Conservation (phyloP, 1,140 invertebrate genomes). For the Brachionus koreanus region DNA sequence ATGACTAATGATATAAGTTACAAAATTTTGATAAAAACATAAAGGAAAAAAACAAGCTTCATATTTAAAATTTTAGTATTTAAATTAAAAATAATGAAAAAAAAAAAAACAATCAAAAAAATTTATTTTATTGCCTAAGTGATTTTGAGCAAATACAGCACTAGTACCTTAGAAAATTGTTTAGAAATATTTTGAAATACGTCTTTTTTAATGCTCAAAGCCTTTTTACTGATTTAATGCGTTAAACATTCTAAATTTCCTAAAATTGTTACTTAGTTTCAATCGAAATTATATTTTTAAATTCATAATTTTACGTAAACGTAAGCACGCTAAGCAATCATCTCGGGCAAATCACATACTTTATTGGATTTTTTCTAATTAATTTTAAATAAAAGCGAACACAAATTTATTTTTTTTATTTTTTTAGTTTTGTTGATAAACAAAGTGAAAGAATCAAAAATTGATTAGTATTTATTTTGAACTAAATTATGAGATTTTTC, state of each 20-base stretch:
- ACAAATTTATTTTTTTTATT: background rate
- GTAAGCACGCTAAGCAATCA: background rate
- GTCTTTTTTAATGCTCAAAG: background rate
- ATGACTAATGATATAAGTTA: background rate
- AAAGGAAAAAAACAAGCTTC: background rate
- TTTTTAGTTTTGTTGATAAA: background rate
- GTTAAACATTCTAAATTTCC: background rate
- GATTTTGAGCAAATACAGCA: background rate
- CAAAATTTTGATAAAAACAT: background rate
- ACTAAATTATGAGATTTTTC: background rate
- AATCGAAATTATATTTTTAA: background rate
- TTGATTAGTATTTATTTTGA: background rate
- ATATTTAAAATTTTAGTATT: background rate
- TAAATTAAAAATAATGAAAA: background rate
- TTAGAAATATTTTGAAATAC: background rate
- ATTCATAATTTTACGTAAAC: conserved; percentile 9
- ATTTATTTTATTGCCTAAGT: background rate
- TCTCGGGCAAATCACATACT: background rate
- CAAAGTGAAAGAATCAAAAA: background rate
- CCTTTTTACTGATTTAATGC: background rate
- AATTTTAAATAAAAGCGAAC: background rate
- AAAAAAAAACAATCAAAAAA: background rate
- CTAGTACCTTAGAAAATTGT: background rate
- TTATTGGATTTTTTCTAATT: background rate
- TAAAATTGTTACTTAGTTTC: background rate